A percentile compares a stretch with the other conserved stretches of the same genome.
Conservation (phyloP, 2,113 vertebrate genomes). For the Anser brachyrhynchus region DNA sequence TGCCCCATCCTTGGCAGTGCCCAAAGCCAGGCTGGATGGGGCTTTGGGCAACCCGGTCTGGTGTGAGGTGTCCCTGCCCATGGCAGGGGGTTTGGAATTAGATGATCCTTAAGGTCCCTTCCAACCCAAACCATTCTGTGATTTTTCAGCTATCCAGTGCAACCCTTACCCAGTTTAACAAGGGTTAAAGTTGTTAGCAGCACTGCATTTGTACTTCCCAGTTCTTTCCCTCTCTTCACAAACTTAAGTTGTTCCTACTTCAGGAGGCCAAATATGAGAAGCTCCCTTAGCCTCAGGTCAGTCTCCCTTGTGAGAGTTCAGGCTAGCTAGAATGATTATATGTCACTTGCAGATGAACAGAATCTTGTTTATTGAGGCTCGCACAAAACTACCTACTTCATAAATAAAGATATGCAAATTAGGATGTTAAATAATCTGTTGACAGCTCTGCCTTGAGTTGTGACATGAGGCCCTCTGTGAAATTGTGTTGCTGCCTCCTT, state of each 20-base stretch:
- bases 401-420: background rate
- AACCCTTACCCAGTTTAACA: background rate
- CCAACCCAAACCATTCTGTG: no score
- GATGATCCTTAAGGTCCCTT: no score
- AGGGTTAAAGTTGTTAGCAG: background rate
- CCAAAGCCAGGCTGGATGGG: no score
- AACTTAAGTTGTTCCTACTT: background rate
- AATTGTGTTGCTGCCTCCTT: background rate
- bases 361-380: background rate
- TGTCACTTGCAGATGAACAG: background rate
- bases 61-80: no score
- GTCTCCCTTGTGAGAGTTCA: background rate
- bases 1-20: no score
- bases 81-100: no score
- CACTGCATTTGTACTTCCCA: background rate
- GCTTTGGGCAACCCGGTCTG: no score
- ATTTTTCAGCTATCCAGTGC: background rate
- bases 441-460: background rate
- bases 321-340: background rate
- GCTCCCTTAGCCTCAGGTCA: background rate
- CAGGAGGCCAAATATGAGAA: background rate
- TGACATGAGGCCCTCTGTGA: background rate
- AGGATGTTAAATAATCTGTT: background rate
- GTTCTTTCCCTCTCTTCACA: background rate
- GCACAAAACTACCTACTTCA: background rate